phyloP scores from a whole-genome alignment of 2,888 invertebrate species.

The Cosmopolites sordidus region DNA sequence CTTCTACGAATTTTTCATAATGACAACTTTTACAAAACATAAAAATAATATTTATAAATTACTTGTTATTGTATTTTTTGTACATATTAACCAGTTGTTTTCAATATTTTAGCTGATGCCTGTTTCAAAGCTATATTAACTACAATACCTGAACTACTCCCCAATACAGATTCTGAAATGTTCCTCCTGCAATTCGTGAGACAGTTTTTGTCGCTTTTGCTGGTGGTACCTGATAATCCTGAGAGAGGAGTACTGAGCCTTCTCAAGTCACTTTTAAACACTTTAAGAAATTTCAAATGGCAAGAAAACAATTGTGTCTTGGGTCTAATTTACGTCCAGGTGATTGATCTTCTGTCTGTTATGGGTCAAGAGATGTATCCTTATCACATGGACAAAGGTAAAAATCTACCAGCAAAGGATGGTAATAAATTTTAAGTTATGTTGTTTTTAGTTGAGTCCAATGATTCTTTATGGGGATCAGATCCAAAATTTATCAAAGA shows the following conservation, averaged over 20 bases:
- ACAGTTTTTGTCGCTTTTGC: slow-evolving; percentile 75
- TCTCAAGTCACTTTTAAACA: slow-evolving; percentile 74
- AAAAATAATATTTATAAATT: too few species aligned
- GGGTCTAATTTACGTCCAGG: slow-evolving; percentile 66
- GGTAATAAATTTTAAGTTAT: not conserved
- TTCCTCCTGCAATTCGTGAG: slow-evolving; percentile 67
- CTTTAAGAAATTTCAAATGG: slow-evolving; percentile 71
- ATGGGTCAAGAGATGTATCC: slow-evolving; percentile 78
- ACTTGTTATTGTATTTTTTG: too few species aligned
- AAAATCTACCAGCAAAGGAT: not conserved
- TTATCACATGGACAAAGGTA: slow-evolving; percentile 81
- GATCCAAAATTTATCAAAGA: slow-evolving; percentile 81
- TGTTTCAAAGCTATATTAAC: slow-evolving; percentile 86
- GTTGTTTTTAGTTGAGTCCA: slow-evolving; percentile 72
- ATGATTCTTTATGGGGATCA: slow-evolving; percentile 86
- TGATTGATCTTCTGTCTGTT: slow-evolving; percentile 72
- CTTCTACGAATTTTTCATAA: too few species aligned
- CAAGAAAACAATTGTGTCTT: slow-evolving; percentile 63
- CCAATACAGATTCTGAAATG: slow-evolving; percentile 68
- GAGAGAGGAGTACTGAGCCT: slow-evolving; percentile 83
- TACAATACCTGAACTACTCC: slow-evolving; percentile 74
- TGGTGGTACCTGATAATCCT: slow-evolving; percentile 85
- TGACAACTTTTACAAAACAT: too few species aligned
- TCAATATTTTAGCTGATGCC: slow-evolving; percentile 70
- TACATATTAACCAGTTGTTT: too few species aligned